Evolutionary conservation across 2,113 vertebrate genomes (phyloP).

Genomic region (Scartelaos histophorus): DNA sequence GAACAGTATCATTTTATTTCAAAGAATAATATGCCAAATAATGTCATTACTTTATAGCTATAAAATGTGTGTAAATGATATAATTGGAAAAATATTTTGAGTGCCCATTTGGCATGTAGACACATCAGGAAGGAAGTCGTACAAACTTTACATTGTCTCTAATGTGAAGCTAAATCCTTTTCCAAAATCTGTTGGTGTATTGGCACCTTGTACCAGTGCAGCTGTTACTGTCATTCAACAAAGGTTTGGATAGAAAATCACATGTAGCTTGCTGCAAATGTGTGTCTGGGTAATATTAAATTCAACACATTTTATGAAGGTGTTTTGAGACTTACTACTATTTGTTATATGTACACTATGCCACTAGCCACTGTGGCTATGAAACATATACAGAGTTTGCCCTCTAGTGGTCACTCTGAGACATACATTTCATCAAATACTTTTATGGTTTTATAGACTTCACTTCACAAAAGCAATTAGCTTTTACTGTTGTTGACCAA

Average conservation of each 20-base stretch:
- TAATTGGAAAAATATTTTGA: neutral
- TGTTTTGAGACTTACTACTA: neutral
- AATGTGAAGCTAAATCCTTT: conserved; percentile 2
- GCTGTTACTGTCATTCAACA: neutral
- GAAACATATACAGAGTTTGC: neutral
- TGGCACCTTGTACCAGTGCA: neutral
- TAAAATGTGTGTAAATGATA: neutral
- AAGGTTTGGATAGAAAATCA: neutral
- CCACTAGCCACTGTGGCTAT: too few species aligned
- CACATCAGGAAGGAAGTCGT: neutral
- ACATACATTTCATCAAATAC: neutral
- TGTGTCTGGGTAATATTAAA: neutral
- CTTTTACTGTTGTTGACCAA: neutral
- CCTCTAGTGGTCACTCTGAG: conserved; percentile 3
- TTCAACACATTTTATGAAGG: neutral
- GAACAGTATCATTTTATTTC: too few species aligned
- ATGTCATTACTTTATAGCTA: neutral
- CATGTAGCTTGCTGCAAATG: neutral
- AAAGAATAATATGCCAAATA: too few species aligned
- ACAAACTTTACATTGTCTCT: neutral
- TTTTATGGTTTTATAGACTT: neutral
- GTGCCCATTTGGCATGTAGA: neutral
- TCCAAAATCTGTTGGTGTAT: neutral
- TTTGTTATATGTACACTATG: neutral
- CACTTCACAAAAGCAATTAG: neutral